These are phyloP conservation scores for Saccostrea echinata DNA, from an alignment of 1,140 invertebrate genomes.

Conservation along the genomic window DNA sequence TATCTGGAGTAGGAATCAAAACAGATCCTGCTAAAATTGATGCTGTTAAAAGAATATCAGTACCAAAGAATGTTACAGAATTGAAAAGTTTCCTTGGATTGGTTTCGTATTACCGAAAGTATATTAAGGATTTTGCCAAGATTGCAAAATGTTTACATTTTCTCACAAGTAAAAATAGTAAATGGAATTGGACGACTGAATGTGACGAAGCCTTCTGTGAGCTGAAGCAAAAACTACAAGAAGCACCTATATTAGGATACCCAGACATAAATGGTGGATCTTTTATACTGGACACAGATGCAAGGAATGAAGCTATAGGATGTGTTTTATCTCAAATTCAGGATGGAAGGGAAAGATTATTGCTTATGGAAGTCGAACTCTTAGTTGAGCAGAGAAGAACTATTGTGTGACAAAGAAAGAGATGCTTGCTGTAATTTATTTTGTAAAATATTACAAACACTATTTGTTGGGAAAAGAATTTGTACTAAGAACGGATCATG, in stretches of 20 bases:
- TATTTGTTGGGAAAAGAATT: conserved; percentile 6
- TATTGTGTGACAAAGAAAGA: not conserved
- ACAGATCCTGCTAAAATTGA: conserved; percentile 18
- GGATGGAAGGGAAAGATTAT: conserved; percentile 42
- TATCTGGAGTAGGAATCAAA: conserved; percentile 3
- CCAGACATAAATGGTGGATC: conserved; percentile 17
- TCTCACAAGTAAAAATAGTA: conserved; percentile 12
- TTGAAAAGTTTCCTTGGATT: conserved; percentile 40
- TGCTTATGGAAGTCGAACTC: not conserved
- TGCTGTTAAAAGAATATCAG: not conserved
- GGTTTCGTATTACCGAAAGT: conserved; percentile 42
- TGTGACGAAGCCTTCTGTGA: conserved; percentile 30
- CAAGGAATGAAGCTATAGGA: conserved; percentile 64
- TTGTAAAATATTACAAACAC: not conserved
- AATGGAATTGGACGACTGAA: conserved; percentile 19
- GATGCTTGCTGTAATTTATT: not conserved
- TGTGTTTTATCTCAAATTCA: conserved; percentile 69
- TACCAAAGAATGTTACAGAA: conserved; percentile 13
- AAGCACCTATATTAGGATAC: conserved; percentile 38
- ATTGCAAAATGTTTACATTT: conserved; percentile 3
- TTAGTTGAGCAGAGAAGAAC: conserved; percentile 3
- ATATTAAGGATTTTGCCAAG: conserved; percentile 28
- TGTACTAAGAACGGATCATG: not conserved
- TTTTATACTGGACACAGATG: conserved; percentile 68
- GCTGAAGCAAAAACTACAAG: not conserved